phyloP scores from a whole-genome alignment of 2,797 vertebrate genomes.

The Artibeus lituratus region DNA sequence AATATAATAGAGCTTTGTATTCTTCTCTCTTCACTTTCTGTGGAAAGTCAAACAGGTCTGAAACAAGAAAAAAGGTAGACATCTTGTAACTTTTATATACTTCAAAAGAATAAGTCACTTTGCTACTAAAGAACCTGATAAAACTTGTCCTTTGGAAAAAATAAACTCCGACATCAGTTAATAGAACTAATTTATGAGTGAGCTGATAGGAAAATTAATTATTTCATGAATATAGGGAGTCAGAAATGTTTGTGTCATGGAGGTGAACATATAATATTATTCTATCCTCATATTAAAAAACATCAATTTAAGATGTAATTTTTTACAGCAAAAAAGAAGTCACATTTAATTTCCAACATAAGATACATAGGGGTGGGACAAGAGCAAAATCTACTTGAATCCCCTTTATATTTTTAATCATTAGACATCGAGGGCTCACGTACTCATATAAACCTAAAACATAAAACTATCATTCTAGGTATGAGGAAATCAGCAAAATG shows the following conservation, averaged over 20 bases:
- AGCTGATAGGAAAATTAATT: constrained; percentile 35
- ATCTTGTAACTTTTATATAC: background rate
- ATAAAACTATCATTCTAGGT: background rate
- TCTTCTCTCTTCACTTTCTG: background rate
- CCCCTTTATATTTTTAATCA: background rate
- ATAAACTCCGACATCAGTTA: constrained; percentile 25
- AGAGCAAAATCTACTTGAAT: background rate
- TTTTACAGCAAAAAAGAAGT: background rate
- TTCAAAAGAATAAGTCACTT: constrained; percentile 14
- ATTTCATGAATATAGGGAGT: background rate
- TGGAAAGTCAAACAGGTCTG: background rate
- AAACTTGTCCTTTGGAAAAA: constrained; percentile 22
- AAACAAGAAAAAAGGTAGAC: background rate
- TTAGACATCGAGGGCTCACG: background rate
- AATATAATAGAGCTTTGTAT: background rate
- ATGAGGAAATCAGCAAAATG: background rate
- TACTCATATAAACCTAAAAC: background rate
- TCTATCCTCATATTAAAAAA: constrained; percentile 30
- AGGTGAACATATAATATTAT: constrained; percentile 44
- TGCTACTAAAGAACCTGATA: background rate
- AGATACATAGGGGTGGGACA: background rate
- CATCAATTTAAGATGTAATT: constrained; percentile 21
- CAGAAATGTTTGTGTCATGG: constrained; percentile 44
- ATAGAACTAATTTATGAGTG: constrained; percentile 39
- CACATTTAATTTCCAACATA: background rate